phyloP scores from a whole-genome alignment of 2,797 vertebrate genomes.

The Martes flavigula region DNA sequence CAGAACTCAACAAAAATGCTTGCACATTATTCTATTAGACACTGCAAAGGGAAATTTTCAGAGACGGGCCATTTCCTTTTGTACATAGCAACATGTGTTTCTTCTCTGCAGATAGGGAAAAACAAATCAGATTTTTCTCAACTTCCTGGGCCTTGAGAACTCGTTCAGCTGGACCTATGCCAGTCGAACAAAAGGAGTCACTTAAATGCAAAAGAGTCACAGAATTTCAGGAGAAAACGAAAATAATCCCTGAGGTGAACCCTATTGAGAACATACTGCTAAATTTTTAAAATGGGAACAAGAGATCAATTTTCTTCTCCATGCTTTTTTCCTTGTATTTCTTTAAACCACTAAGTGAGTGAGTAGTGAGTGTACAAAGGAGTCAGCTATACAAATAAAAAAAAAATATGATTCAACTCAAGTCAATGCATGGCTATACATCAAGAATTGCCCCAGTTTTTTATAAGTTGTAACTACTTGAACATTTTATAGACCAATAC shows the following conservation, averaged over 20 bases:
- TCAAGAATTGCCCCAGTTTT: neutral
- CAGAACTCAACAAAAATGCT: neutral
- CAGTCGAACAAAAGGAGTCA: neutral
- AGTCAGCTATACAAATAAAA: neutral
- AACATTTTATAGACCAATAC: constrained; percentile 2
- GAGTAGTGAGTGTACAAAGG: neutral
- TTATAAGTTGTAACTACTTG: neutral
- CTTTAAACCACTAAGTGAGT: neutral
- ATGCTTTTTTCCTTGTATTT: neutral
- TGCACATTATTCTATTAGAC: neutral
- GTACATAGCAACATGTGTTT: constrained; percentile 2
- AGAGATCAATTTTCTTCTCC: constrained; percentile 18
- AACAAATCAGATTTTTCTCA: neutral
- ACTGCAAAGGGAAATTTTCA: neutral
- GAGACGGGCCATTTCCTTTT: constrained; percentile 13
- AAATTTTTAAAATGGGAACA: neutral
- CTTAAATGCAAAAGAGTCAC: neutral
- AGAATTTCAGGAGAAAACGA: neutral
- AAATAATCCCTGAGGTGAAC: neutral
- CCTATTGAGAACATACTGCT: neutral
- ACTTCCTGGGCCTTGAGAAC: neutral
- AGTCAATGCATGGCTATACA: neutral
- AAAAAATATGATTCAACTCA: neutral
- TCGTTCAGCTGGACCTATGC: neutral
- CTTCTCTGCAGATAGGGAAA: neutral